Conservation (phyloP, 1,140 invertebrate genomes). For the Eupristina koningsbergeri region DNA sequence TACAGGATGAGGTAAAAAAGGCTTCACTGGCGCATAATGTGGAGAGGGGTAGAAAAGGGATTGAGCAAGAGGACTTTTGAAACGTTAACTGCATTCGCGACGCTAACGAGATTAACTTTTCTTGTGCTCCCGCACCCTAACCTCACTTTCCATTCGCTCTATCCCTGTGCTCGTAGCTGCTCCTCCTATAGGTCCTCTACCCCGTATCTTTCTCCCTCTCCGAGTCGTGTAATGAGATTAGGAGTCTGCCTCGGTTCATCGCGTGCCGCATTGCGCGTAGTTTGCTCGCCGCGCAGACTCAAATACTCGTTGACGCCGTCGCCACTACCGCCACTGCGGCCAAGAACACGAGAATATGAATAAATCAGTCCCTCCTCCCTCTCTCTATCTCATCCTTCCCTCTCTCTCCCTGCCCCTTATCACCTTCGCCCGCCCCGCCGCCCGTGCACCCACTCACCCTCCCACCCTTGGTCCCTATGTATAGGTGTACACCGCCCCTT, state of each 20-base stretch:
- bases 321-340: slow-evolving; percentile 24
- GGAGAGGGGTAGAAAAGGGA: not conserved
- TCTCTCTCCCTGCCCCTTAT: too few relatives aligned
- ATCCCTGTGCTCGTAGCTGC: not conserved
- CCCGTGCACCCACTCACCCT: too few relatives aligned
- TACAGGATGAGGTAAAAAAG: slow-evolving; percentile 8
- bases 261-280: slow-evolving; percentile 52
- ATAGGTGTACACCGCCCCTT: not conserved
- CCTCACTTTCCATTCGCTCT: slow-evolving; percentile 5
- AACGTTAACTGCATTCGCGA: slow-evolving; percentile 27
- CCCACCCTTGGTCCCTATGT: not conserved
- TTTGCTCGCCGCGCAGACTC: slow-evolving; percentile 45
- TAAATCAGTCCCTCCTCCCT: slow-evolving; percentile 15
- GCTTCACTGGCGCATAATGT: slow-evolving; percentile 26
- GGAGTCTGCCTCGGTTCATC: slow-evolving; percentile 46
- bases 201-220: not conserved
- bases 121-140: not conserved
- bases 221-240: slow-evolving; percentile 45
- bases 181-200: slow-evolving; percentile 11
- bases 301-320: slow-evolving; percentile 18
- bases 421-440: too few relatives aligned
- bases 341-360: slow-evolving; percentile 45
- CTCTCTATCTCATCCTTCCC: not conserved
- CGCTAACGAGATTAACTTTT: slow-evolving; percentile 41
- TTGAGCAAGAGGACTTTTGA: not conserved